phyloP scores from a whole-genome alignment of 2,113 vertebrate species.

The Equus przewalskii region DNA sequence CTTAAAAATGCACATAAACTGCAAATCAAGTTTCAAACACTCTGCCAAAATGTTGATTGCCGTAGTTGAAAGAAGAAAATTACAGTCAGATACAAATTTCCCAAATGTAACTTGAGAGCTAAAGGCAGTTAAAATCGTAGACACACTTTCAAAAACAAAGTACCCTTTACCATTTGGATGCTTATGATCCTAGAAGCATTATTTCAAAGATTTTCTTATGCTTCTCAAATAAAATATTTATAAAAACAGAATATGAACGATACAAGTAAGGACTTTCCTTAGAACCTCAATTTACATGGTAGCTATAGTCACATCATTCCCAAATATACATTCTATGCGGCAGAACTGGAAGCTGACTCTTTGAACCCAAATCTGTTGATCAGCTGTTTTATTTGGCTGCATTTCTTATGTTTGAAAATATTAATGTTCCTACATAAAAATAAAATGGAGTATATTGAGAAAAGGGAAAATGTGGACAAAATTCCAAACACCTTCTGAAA shows the following conservation, averaged over 20 bases:
- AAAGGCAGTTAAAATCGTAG: conserved; percentile 47
- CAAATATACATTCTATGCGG: background rate
- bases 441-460: conserved; percentile 25
- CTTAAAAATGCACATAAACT: background rate
- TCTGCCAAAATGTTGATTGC: conserved; percentile 12
- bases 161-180: background rate
- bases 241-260: conserved; percentile 51
- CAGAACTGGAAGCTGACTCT: background rate
- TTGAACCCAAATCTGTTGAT: conserved; percentile 30
- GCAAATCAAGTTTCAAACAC: conserved; percentile 16
- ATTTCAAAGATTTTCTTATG: conserved; percentile 27
- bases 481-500: conserved; percentile 45
- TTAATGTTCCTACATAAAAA: background rate
- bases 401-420: background rate
- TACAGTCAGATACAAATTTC: conserved; percentile 1
- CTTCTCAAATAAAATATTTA: conserved; percentile 46
- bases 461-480: background rate
- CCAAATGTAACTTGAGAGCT: background rate
- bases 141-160: conserved; percentile 38
- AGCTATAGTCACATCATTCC: background rate
- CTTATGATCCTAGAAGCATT: background rate
- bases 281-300: conserved; percentile 6
- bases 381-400: background rate
- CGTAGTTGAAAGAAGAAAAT: conserved; percentile 48
- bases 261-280: background rate